phyloP scores from a whole-genome alignment of 2,888 invertebrate genomes.

The Ditula angustiorana region DNA sequence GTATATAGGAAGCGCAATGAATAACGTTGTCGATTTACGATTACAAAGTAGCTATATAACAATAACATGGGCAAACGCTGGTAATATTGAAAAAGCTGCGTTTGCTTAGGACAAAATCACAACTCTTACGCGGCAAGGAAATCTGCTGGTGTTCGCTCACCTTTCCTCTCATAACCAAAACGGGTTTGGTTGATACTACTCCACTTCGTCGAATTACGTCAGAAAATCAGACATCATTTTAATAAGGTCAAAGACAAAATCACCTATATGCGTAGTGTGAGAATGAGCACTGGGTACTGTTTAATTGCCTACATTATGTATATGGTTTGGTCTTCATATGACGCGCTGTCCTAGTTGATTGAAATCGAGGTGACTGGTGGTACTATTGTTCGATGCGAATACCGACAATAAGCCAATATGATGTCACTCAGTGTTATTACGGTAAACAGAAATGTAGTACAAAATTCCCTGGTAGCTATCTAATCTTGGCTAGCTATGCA shows the following conservation, averaged over 20 bases:
- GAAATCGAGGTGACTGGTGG: conserved; percentile 11
- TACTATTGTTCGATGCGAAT: background rate
- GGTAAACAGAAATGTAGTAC: background rate
- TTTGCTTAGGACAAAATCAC: background rate
- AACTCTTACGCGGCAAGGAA: conserved; percentile 1
- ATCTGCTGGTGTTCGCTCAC: conserved; percentile 17
- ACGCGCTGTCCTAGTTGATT: conserved; percentile 21
- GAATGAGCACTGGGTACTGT: conserved; percentile 1
- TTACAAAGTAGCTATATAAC: background rate
- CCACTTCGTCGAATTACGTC: conserved; percentile 47
- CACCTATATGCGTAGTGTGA: conserved; percentile 9
- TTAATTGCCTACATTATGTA: background rate
- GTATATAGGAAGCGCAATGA: conserved; percentile 29
- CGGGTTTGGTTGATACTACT: conserved; percentile 42
- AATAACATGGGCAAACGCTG: background rate
- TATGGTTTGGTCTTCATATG: conserved; percentile 14
- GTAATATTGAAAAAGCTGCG: background rate
- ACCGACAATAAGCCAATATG: background rate
- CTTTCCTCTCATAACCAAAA: conserved; percentile 31
- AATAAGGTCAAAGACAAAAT: conserved; percentile 23
- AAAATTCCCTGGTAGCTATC: background rate
- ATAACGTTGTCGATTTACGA: conserved; percentile 1
- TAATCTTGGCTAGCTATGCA: conserved; percentile 22
- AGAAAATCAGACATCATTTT: conserved; percentile 40
- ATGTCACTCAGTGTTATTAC: background rate